Conservation (phyloP, 1,140 invertebrate species). For the Drosophila subobscura region DNA sequence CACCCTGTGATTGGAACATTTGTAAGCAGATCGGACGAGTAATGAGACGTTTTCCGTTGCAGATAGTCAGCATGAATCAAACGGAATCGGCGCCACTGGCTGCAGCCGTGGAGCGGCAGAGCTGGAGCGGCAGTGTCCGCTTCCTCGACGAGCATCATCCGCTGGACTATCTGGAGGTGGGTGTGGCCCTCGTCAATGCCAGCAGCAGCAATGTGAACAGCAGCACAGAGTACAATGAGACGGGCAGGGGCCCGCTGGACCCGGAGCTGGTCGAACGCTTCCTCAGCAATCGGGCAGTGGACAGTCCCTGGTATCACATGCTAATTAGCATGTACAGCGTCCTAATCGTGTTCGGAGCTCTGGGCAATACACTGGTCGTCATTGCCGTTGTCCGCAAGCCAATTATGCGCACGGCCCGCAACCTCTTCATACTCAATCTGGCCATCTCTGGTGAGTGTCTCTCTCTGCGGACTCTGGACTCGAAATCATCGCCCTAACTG, state of each 20-base stretch:
- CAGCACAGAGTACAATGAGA: slow-evolving; percentile 37
- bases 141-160: slow-evolving; percentile 45
- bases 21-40: slow-evolving; percentile 14
- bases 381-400: slow-evolving; percentile 90
- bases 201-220: slow-evolving; percentile 10
- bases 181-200: slow-evolving; percentile 6
- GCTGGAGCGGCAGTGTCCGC: slow-evolving; percentile 22
- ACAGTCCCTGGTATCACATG: slow-evolving; percentile 86
- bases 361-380: slow-evolving; percentile 92
- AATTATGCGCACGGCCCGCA: slow-evolving; percentile 92
- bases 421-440: slow-evolving; percentile 95
- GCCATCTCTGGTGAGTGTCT: slow-evolving; percentile 87
- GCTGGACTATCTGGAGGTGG: slow-evolving; percentile 53
- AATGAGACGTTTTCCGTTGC: slow-evolving; percentile 17
- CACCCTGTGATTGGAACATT: slow-evolving; percentile 19
- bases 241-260: slow-evolving; percentile 44
- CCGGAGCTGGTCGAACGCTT: slow-evolving; percentile 85
- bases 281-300: slow-evolving; percentile 87
- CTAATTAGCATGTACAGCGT: slow-evolving; percentile 89
- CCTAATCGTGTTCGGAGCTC: slow-evolving; percentile 90
- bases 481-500: slow-evolving; percentile 12
- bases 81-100: slow-evolving; percentile 38
- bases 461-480: neutral
- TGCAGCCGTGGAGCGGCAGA: slow-evolving; percentile 25
- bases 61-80: slow-evolving; percentile 71